Conservation (phyloP, 2,888 invertebrate species). For the Caenorhabditis sp. region DNA sequence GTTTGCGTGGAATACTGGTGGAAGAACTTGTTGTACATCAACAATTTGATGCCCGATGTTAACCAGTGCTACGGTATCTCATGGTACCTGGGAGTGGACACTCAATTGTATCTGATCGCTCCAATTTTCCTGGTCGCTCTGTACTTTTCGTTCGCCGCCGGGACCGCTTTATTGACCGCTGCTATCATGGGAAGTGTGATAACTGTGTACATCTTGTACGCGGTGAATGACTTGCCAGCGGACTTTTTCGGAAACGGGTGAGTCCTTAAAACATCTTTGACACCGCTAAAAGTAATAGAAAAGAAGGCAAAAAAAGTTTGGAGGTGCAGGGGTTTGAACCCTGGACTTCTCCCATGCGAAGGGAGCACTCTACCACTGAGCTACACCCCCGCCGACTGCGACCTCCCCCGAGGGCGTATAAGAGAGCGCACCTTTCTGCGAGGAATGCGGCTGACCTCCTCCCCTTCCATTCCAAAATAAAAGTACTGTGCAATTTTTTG, state of each 20-base stretch:
- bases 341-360: constrained; percentile 81
- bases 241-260: constrained; percentile 57
- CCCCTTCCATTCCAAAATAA: no score
- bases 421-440: no score
- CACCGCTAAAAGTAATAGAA: not conserved
- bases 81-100: constrained; percentile 68
- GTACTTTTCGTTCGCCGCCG: constrained; percentile 59
- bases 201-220: constrained; percentile 51
- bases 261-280: constrained; percentile 2
- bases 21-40: constrained; percentile 71
- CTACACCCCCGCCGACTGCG: constrained; percentile 66
- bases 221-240: constrained; percentile 39
- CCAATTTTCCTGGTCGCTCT: constrained; percentile 61
- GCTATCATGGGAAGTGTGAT: constrained; percentile 60
- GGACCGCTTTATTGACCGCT: constrained; percentile 32
- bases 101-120: constrained; percentile 59
- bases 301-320: not conserved
- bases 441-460: no score
- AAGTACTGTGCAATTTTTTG: not conserved
- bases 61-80: constrained; percentile 68
- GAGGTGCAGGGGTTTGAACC: constrained; percentile 69
- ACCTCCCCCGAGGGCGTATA: not conserved
- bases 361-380: constrained; percentile 79
- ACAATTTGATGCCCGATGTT: constrained; percentile 56
- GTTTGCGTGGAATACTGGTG: constrained; percentile 64